Percentiles rank a stretch among this genome's conserved stretches.
Evolutionary conservation across 2,888 invertebrate genomes (phyloP).

Genomic region (Carcina quercana): DNA sequence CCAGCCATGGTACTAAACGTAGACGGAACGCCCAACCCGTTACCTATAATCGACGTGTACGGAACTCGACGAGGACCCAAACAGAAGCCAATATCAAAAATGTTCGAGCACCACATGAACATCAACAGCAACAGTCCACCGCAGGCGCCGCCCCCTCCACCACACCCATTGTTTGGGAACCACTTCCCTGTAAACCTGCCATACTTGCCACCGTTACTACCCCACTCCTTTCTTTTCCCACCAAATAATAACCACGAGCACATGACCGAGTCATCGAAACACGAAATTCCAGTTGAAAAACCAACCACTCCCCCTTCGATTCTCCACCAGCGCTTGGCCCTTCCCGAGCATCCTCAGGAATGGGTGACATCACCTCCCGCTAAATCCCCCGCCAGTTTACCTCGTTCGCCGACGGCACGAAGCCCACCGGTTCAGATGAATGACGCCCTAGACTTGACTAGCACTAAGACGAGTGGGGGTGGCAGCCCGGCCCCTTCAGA

Average conservation of each 20-base stretch:
- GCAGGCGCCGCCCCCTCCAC: slow-evolving; percentile 34
- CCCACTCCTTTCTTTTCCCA: slow-evolving; percentile 64
- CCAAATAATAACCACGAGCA: slow-evolving; percentile 63
- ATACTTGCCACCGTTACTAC: slow-evolving; percentile 61
- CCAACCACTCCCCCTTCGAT: slow-evolving; percentile 47
- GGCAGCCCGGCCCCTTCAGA: slow-evolving; percentile 47
- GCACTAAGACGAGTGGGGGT: slow-evolving; percentile 60
- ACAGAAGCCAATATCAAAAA: slow-evolving; percentile 60
- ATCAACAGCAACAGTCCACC: slow-evolving; percentile 35
- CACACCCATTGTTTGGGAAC: slow-evolving; percentile 55
- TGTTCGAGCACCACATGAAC: slow-evolving; percentile 45
- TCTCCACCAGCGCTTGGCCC: slow-evolving; percentile 54
- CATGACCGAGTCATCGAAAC: slow-evolving; percentile 40
- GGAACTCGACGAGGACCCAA: slow-evolving; percentile 93
- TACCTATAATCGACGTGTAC: slow-evolving; percentile 92
- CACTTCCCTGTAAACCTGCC: slow-evolving; percentile 64
- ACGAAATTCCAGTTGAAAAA: slow-evolving; percentile 36
- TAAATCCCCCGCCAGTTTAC: slow-evolving; percentile 39
- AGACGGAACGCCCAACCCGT: slow-evolving; percentile 91
- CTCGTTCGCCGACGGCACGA: slow-evolving; percentile 37
- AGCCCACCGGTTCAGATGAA: slow-evolving; percentile 29
- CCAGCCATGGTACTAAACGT: slow-evolving; percentile 93
- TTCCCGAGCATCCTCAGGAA: slow-evolving; percentile 36
- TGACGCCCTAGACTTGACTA: slow-evolving; percentile 75
- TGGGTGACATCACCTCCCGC: slow-evolving; percentile 30